These are phyloP conservation scores for Phyllotreta striolata DNA, from an alignment of 2,888 invertebrate species.

Conservation along the genomic window DNA sequence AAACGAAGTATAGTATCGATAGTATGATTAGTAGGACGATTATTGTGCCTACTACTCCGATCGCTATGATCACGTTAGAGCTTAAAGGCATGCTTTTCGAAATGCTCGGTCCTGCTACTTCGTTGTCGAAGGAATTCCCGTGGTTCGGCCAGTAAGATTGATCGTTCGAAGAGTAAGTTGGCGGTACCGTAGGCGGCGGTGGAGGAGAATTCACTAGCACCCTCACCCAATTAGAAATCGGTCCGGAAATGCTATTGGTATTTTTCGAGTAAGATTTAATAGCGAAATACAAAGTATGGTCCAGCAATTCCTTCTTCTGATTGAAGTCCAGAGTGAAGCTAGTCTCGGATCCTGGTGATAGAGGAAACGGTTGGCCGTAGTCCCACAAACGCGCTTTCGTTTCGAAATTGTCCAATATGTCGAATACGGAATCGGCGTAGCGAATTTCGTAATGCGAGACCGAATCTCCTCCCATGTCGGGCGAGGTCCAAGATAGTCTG, in stretches of 20 bases:
- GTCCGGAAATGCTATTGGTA: constrained; percentile 57
- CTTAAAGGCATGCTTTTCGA: constrained; percentile 59
- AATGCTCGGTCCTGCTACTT: constrained; percentile 58
- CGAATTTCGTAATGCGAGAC: constrained; percentile 65
- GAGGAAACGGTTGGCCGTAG: constrained; percentile 60
- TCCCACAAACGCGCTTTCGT: constrained; percentile 61
- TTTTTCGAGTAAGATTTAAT: constrained; percentile 63
- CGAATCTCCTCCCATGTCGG: constrained; percentile 65
- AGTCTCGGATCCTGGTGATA: constrained; percentile 65
- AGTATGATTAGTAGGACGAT: constrained; percentile 60
- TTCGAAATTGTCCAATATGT: constrained; percentile 63
- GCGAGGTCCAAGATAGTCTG: constrained; percentile 68
- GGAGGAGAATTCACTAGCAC: constrained; percentile 64
- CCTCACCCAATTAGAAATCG: constrained; percentile 65
- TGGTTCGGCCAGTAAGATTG: constrained; percentile 58
- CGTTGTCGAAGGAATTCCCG: constrained; percentile 53
- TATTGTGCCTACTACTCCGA: constrained; percentile 62
- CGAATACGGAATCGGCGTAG: constrained; percentile 59
- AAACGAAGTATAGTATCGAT: constrained; percentile 62
- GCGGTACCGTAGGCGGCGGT: constrained; percentile 62
- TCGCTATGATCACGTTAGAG: constrained; percentile 62
- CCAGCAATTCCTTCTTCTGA: constrained; percentile 60
- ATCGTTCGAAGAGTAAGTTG: constrained; percentile 56
- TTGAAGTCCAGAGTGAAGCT: constrained; percentile 63
- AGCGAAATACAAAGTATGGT: constrained; percentile 65